Percentiles rank a stretch among this genome's conserved stretches.
These are phyloP conservation scores for Apostichopus californicus DNA, from an alignment of 35 echinoderm and acorn worm species.

Conservation along the genomic window DNA sequence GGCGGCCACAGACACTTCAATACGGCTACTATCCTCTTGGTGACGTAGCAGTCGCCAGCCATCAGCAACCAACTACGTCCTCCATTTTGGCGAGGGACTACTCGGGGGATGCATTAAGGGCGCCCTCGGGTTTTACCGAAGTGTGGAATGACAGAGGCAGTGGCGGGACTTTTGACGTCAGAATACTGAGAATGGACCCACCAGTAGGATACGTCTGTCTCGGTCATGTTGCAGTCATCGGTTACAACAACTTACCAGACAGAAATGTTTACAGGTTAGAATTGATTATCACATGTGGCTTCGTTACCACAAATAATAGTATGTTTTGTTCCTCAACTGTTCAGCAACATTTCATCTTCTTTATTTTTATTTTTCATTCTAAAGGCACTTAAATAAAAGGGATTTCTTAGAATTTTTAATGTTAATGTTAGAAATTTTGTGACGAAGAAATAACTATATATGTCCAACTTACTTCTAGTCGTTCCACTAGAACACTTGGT, in stretches of 20 bases:
- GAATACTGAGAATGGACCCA: constrained; percentile 21
- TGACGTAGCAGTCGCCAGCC: not conserved
- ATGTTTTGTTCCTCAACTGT: too few species aligned
- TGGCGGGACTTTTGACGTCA: not conserved
- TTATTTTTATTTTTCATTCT: too few species aligned
- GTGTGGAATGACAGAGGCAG: constrained; percentile 20
- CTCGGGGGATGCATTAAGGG: not conserved
- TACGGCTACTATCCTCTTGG: constrained; percentile 1
- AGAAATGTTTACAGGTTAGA: not conserved
- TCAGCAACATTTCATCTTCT: too few species aligned
- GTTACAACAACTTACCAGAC: not conserved
- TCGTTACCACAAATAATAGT: too few species aligned
- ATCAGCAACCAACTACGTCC: not conserved
- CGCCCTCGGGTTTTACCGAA: not conserved
- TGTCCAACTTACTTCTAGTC: too few species aligned
- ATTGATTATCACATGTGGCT: too few species aligned
- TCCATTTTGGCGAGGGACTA: not conserved
- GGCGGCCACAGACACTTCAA: not conserved
- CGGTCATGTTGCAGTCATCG: not conserved
- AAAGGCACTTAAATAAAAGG: too few species aligned
- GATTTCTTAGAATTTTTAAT: too few species aligned
- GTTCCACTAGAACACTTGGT: too few species aligned
- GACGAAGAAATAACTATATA: too few species aligned
- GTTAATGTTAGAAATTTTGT: too few species aligned
- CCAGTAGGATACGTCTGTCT: not conserved